phyloP scores from a whole-genome alignment of 2,797 vertebrate species.

The Ctenosaura bakeri region DNA sequence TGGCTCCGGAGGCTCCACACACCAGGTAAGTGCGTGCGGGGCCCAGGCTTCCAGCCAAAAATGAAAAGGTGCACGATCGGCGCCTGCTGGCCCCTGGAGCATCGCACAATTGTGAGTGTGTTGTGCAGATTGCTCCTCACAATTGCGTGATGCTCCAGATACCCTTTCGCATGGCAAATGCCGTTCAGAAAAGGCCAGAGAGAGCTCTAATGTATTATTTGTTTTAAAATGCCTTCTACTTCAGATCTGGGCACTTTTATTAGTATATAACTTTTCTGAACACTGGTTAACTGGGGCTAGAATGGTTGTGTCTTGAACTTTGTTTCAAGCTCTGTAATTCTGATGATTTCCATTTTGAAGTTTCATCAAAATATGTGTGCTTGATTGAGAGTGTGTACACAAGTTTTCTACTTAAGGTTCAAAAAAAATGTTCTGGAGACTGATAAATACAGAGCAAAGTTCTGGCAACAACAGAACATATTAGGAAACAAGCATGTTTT shows the following conservation, averaged over 20 bases:
- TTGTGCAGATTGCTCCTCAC: no score
- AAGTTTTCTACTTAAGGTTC: not conserved
- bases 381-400: not conserved
- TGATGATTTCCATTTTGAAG: not conserved
- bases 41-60: no score
- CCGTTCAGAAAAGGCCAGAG: not conserved
- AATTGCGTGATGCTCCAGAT: no score
- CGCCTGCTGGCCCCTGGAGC: no score
- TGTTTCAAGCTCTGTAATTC: not conserved
- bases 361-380: not conserved
- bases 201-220: not conserved
- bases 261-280: not conserved
- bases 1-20: no score
- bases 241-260: not conserved
- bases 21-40: no score
- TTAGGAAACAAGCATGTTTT: not conserved
- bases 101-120: no score
- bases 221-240: not conserved
- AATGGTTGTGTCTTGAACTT: conserved; percentile 1
- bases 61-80: no score
- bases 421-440: not conserved
- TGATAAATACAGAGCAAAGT: not conserved
- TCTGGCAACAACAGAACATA: no score
- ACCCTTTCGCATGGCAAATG: no score
- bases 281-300: not conserved